Evolutionary conservation across 2,797 vertebrate species (phyloP).

Genomic region (Malurus splendens): DNA sequence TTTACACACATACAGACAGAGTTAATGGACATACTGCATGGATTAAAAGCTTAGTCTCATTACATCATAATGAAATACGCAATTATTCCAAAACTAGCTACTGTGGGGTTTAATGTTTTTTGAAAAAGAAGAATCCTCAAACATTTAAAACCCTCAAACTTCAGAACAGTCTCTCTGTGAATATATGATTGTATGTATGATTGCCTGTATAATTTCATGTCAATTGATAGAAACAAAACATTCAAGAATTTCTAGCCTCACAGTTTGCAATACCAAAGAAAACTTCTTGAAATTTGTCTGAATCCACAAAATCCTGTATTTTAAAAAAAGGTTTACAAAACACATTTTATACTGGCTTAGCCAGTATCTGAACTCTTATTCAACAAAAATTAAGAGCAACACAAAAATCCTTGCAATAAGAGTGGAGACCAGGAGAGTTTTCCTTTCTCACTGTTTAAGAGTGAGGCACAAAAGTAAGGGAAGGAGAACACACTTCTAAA

Average conservation of each 20-base stretch:
- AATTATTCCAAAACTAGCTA: conserved; percentile 1
- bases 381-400: neutral
- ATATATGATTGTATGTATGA: neutral
- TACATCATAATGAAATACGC: conserved; percentile 1
- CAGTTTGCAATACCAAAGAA: neutral
- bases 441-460: neutral
- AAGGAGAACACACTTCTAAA: conserved; percentile 28
- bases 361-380: neutral
- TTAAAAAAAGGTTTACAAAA: neutral
- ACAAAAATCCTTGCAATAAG: neutral
- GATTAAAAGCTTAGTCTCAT: conserved; percentile 55
- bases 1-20: neutral
- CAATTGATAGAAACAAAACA: neutral
- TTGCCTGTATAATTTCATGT: neutral
- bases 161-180: neutral
- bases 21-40: conserved; percentile 16
- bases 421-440: conserved; percentile 15
- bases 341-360: neutral
- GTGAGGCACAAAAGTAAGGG: neutral
- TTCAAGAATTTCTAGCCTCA: neutral
- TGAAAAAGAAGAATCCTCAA: neutral
- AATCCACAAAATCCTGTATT: neutral
- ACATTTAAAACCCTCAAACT: neutral
- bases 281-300: neutral
- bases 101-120: neutral